Conservation (phyloP, 2,113 vertebrate genomes). For the Lophura nycthemera region DNA sequence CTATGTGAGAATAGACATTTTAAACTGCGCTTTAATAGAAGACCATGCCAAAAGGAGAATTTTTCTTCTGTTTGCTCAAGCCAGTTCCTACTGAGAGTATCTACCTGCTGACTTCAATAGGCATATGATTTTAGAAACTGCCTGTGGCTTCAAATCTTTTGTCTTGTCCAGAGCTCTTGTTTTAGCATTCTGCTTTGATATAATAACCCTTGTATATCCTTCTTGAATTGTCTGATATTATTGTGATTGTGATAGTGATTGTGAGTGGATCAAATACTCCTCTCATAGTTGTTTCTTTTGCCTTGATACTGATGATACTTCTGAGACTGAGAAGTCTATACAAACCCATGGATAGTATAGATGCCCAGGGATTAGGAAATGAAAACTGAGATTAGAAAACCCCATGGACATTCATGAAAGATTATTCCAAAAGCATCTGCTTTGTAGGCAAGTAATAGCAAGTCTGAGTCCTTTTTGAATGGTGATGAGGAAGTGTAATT, state of each 20-base stretch:
- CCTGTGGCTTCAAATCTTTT: neutral
- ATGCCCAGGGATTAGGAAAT: neutral
- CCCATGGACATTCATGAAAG: neutral
- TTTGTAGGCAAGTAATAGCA: neutral
- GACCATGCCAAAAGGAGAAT: neutral
- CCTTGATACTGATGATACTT: neutral
- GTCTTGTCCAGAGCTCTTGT: neutral
- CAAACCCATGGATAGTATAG: neutral
- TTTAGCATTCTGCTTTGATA: neutral
- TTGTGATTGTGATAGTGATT: neutral
- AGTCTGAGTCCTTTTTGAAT: neutral
- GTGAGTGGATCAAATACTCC: neutral
- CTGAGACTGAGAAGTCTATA: neutral
- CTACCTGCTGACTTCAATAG: neutral
- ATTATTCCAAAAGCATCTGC: neutral
- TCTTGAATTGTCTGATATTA: neutral
- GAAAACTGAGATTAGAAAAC: neutral
- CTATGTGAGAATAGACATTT: neutral
- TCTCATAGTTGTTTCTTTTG: neutral
- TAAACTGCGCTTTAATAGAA: neutral
- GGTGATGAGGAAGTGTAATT: neutral
- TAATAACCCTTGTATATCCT: rapidly evolving
- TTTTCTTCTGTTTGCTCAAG: neutral
- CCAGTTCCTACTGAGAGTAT: neutral
- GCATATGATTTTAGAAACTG: neutral